Evolutionary conservation across 2,113 vertebrate genomes (phyloP), one percentile per base, ranked within the genome.

Genomic region (Alethe diademata): DNA sequence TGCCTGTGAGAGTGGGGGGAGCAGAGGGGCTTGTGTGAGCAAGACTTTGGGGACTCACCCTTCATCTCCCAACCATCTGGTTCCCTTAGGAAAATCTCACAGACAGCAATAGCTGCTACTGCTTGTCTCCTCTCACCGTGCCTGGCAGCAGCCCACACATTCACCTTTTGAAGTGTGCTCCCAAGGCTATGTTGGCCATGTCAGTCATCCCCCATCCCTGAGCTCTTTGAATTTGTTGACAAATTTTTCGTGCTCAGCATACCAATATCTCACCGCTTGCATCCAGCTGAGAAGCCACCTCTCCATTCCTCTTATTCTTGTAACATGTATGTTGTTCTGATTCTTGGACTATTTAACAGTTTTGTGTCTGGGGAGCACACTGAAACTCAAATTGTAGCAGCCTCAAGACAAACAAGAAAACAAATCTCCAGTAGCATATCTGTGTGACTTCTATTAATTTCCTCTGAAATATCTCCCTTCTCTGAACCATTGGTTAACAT

Each of bases 131-230:
- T 87, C 58, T 74, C 74, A 57, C 76, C 0, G 0, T 89, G 28
- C 61, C 73, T 91, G 95, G 89, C 89, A 91, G 58, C 31, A 0
- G 74, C 80, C 76, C 70, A 91, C 1, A 0, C 28, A 15, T 26
- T 78, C 66, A 78, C 62, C 70, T 91, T 78, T 53, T 91, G 86
- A 95, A 92, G 65, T 72, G 42, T 18, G 66, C 33, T 95, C 73
- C 84, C 94, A 91, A 82, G 78, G 36, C 89, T 72, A 3, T 42
- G 26, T 25, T 89, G 70, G 83, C n/a, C 33, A 6, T 36, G 62
- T 84, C 79, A 92, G 36, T 61, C 50, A 1, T 43, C 19, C 42
- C 43, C 50, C 75, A 80, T 7, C 14, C 61, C 64, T 20, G 26
- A 29, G n/a, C 47, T 86, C 88, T 95, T 73, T 48, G 58, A 75